Evolutionary conservation across 2,797 vertebrate genomes (phyloP).

Genomic region (Euthynnus affinis): DNA sequence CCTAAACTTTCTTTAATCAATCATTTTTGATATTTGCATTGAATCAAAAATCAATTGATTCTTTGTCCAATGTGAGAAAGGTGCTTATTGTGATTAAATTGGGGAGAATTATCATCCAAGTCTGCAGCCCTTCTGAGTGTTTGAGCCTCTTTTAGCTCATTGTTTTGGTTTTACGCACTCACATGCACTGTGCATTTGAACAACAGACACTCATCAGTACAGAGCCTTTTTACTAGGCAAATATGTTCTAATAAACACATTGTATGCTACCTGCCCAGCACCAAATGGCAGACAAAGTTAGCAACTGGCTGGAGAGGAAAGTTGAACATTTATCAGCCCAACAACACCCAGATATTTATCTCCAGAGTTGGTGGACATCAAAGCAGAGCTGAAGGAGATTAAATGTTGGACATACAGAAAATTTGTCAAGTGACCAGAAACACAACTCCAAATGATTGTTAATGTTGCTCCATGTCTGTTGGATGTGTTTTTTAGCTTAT

Average conservation of each 20-base stretch:
- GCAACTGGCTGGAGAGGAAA: neutral
- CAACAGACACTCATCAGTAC: neutral
- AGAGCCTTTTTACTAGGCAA: neutral
- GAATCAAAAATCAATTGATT: neutral
- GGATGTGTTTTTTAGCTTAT: neutral
- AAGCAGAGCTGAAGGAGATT: too few relatives aligned
- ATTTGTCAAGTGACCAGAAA: too few relatives aligned
- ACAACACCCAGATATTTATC: too few relatives aligned
- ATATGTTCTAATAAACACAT: too few relatives aligned
- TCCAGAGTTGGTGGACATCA: too few relatives aligned
- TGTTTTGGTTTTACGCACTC: neutral
- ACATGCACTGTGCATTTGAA: neutral
- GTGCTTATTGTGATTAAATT: neutral
- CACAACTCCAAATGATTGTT: too few relatives aligned
- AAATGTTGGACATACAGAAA: too few relatives aligned
- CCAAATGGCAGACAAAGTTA: neutral
- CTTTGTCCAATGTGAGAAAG: too few relatives aligned
- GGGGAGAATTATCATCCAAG: neutral
- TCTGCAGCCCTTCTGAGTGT: neutral
- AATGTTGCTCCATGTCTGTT: neutral
- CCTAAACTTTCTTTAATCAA: neutral
- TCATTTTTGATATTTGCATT: neutral
- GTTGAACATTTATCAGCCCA: neutral
- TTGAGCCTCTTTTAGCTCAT: neutral
- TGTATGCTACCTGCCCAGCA: neutral